phyloP scores from a whole-genome alignment of 2,797 vertebrate genomes.

The Myripristis jacobus region DNA sequence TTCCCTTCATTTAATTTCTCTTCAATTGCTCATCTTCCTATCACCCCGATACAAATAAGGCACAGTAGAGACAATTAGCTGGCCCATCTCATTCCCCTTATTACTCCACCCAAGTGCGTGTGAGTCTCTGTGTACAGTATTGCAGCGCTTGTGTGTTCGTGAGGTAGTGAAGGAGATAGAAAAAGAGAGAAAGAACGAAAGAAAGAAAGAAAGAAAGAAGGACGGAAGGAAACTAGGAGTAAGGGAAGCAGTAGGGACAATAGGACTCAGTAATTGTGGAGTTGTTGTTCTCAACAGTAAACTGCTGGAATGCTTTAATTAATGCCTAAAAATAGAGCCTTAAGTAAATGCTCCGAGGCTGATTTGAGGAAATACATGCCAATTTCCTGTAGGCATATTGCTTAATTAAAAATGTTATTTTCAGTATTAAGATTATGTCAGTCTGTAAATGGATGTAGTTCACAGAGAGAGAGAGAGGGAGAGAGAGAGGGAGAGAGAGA shows the following conservation, averaged over 20 bases:
- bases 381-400: constrained; percentile 63
- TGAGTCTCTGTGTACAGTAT: constrained; percentile 16
- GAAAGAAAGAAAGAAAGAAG: constrained; percentile 1
- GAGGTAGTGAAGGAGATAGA: too few species aligned
- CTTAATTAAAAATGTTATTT: constrained; percentile 73
- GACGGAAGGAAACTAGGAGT: constrained; percentile 6
- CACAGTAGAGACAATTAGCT: constrained; percentile 62
- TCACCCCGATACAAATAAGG: constrained; percentile 55
- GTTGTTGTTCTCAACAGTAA: constrained; percentile 57
- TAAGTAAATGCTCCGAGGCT: constrained; percentile 68
- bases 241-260: constrained; percentile 47
- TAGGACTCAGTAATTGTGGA: constrained; percentile 54
- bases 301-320: constrained; percentile 70
- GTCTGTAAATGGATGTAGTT: constrained; percentile 27
- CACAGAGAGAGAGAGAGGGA: not conserved
- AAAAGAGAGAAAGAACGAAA: too few species aligned
- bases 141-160: not conserved
- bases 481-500: not conserved
- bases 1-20: constrained; percentile 59
- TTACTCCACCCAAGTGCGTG: constrained; percentile 39
- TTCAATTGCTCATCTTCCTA: constrained; percentile 58
- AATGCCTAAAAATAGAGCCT: constrained; percentile 71
- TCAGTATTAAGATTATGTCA: constrained; percentile 53
- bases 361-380: constrained; percentile 60
- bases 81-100: constrained; percentile 51